Evolutionary conservation across 2,797 vertebrate species (phyloP).

Genomic region (Melanotaenia nigrans): DNA sequence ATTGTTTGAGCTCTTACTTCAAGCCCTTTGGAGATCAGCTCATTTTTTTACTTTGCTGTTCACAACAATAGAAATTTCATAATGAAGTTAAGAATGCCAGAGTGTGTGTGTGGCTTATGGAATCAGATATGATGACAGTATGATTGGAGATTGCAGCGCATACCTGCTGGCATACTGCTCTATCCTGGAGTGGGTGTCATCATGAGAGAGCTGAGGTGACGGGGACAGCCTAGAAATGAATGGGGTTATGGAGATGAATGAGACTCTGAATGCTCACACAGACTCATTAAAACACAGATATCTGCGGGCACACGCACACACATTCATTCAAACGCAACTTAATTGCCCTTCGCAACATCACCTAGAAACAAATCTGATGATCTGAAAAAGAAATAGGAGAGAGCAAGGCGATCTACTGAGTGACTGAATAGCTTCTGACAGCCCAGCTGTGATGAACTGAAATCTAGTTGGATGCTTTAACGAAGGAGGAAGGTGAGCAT

Average conservation of each 20-base stretch:
- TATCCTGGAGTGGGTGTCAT: conserved; percentile 98
- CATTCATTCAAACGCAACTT: conserved; percentile 14
- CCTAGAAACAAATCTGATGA: conserved; percentile 66
- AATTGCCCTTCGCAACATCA: conserved; percentile 56
- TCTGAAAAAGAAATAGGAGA: conserved; percentile 51
- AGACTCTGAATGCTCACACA: conserved; percentile 61
- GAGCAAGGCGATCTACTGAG: conserved; percentile 63
- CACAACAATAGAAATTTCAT: neutral
- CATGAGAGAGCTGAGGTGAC: conserved; percentile 94
- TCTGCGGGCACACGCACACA: conserved; percentile 36
- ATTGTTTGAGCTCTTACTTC: neutral
- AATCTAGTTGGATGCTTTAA: conserved; percentile 58
- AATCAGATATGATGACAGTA: conserved; percentile 33
- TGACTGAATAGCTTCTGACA: conserved; percentile 51
- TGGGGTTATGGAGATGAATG: conserved; percentile 74
- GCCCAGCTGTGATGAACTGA: conserved; percentile 53
- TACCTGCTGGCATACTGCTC: conserved; percentile 97
- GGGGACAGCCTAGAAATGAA: conserved; percentile 88
- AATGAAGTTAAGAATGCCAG: neutral
- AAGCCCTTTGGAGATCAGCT: neutral
- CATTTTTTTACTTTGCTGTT: neutral
- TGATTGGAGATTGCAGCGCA: conserved; percentile 34
- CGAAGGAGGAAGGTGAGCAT: conserved; percentile 32
- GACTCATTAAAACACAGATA: conserved; percentile 52
- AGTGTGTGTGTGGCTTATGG: neutral